A percentile compares a stretch with the other conserved stretches of the same genome.
Evolutionary conservation across 2,888 invertebrate species (phyloP).

Genomic region (Alentia gelatinosa): DNA sequence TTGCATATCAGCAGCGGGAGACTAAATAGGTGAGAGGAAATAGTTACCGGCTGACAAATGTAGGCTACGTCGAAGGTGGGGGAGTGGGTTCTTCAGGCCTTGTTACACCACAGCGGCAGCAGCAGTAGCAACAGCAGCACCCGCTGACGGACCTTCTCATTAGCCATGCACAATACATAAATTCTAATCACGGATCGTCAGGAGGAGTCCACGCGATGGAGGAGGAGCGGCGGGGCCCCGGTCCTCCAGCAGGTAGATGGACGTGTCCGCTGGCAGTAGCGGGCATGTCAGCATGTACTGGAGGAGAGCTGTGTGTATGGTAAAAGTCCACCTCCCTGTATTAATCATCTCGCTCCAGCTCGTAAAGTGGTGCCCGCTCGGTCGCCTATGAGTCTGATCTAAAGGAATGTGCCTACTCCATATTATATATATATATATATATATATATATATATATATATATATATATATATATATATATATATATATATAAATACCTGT

Average conservation of each 20-base stretch:
- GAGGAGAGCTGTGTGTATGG: not conserved
- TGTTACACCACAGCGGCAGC: not conserved
- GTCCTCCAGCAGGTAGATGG: not conserved
- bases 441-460: too few species aligned
- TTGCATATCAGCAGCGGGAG: too few species aligned
- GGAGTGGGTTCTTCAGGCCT: too few species aligned
- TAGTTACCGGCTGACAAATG: too few species aligned
- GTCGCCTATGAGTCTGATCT: too few species aligned
- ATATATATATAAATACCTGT: too few species aligned
- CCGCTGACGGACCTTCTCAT: not conserved
- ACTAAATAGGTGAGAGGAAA: too few species aligned
- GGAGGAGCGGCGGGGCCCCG: not conserved
- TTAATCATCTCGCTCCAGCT: not conserved
- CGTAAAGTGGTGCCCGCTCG: not conserved
- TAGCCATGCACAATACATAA: not conserved
- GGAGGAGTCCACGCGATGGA: not conserved
- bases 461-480: too few species aligned
- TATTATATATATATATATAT: too few species aligned
- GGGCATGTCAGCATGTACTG: not conserved
- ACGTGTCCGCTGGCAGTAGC: not conserved
- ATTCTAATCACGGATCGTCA: not conserved
- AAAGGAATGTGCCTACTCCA: too few species aligned
- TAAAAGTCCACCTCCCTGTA: not conserved
- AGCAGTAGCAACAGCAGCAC: not conserved
- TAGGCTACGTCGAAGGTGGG: too few species aligned